These are phyloP conservation scores for Chromobotia macracanthus DNA, from an alignment of 2,797 vertebrate species.

Conservation along the genomic window DNA sequence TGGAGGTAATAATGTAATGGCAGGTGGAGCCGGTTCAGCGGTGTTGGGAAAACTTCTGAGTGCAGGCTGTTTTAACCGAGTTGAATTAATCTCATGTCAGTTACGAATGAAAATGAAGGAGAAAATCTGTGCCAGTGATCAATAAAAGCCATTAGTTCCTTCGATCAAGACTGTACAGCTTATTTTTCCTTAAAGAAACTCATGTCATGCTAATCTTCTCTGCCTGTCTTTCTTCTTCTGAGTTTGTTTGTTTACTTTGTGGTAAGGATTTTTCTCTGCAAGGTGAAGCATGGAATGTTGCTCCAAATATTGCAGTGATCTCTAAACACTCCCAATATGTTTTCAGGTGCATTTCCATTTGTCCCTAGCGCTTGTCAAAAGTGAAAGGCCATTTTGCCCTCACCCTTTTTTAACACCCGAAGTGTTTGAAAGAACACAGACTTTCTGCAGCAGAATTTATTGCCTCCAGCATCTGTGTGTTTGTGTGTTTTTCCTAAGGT, in stretches of 20 bases:
- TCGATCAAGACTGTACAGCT: slow-evolving; percentile 80
- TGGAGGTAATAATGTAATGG: slow-evolving; percentile 60
- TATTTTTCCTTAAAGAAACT: slow-evolving; percentile 73
- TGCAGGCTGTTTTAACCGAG: slow-evolving; percentile 81
- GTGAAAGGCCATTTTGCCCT: neutral
- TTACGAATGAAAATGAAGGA: slow-evolving; percentile 73
- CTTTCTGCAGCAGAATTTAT: too few relatives aligned
- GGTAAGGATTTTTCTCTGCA: neutral
- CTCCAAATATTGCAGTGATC: neutral
- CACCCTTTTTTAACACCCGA: neutral
- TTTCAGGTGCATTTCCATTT: neutral
- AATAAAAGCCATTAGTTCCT: slow-evolving; percentile 82
- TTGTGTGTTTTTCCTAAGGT: neutral
- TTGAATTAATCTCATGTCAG: slow-evolving; percentile 81
- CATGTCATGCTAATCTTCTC: slow-evolving; percentile 65
- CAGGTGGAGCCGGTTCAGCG: slow-evolving; percentile 71
- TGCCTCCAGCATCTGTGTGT: neutral
- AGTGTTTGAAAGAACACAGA: too few relatives aligned
- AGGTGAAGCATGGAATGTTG: neutral
- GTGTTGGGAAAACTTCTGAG: slow-evolving; percentile 63
- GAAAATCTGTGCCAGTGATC: slow-evolving; percentile 79
- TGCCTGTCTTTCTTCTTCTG: slow-evolving; percentile 5
- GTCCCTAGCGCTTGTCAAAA: neutral
- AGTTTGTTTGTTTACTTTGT: neutral
- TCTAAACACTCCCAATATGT: neutral